Evolutionary conservation across 2,797 vertebrate species (phyloP), one percentile per base, ranked within the genome.

Genomic region (Choloepus didactylus): DNA sequence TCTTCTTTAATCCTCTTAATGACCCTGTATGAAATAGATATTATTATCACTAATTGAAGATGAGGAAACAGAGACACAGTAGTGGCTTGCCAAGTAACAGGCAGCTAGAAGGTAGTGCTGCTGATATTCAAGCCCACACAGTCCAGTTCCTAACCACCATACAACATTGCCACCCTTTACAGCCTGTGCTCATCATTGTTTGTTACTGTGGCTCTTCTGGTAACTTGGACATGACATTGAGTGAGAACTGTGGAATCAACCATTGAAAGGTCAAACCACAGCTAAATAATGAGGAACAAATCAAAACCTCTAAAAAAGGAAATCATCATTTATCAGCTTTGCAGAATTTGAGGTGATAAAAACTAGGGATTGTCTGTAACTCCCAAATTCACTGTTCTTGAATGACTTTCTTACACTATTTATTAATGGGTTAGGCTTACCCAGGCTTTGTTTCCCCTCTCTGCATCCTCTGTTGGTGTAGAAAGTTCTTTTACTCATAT

Each of bases 361-460:
- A 94, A 82, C 62, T 70, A 56, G 19, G 23, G 69, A 49, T 85
- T 92, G 62, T 82, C 56, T 82, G 1, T 86, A 72, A 41, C 25
- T 79, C 46, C 51, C 66, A 35, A 75, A 69, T 46, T 91, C 18
- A 54, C 23, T 94, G 14, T 89, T 92, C 19, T 67, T 92, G 90
- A 92, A 31, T 91, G 82, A 70, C n/a, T 56, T 27, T 67, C 75
- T 95, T 73, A 91, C 18, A 87, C n/a, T 85, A 31, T 96, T 44
- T 44, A 44, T 44, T 87, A 64, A 25, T 69, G 83, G 76, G 10
- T 80, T 84, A 59, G 35, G 11, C n/a, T 49, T 35, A 87, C 18
- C 25, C 15, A 64, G 89, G 25, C 89, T 94, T 75, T 90, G 38
- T 79, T 87, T 80, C 31, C 16, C 12, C 6, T 54, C 70, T 54